phyloP scores from a whole-genome alignment of 2,113 vertebrate genomes.

The Astur gentilis region DNA sequence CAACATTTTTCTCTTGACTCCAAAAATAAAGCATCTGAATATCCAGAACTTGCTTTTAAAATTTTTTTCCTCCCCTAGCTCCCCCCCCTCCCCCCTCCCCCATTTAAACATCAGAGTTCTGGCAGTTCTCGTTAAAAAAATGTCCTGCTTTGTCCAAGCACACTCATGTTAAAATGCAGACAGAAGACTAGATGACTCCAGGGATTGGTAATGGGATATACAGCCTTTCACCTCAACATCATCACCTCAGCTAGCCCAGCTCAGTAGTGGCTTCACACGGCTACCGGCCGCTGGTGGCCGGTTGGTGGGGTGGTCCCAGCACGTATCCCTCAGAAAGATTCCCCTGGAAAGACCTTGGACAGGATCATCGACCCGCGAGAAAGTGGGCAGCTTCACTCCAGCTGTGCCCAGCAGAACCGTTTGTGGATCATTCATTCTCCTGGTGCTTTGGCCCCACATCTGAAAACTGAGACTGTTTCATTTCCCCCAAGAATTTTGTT shows the following conservation, averaged over 20 bases:
- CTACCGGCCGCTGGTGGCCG: rapidly evolving
- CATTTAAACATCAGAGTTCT: not conserved
- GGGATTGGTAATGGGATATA: not conserved
- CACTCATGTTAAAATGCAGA: not conserved
- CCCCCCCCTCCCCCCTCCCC: too few relatives aligned
- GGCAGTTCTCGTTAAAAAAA: not conserved
- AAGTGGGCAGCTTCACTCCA: not conserved
- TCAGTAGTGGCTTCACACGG: not conserved
- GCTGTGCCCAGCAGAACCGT: rapidly evolving
- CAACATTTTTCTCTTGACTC: not conserved
- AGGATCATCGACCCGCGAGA: not conserved
- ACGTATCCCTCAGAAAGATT: not conserved
- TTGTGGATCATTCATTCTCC: not conserved
- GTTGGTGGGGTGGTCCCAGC: not conserved
- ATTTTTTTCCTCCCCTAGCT: not conserved
- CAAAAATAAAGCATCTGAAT: slow-evolving; percentile 1
- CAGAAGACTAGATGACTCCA: not conserved
- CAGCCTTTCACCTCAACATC: not conserved
- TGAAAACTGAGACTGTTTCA: not conserved
- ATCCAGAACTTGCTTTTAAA: not conserved
- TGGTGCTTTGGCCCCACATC: not conserved
- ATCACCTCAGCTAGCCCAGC: not conserved
- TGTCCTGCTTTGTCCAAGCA: not conserved
- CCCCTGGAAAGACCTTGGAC: not conserved
- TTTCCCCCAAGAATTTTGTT: not conserved